Conservation (phyloP, 2,888 invertebrate genomes). For the Heliconius hortense region DNA sequence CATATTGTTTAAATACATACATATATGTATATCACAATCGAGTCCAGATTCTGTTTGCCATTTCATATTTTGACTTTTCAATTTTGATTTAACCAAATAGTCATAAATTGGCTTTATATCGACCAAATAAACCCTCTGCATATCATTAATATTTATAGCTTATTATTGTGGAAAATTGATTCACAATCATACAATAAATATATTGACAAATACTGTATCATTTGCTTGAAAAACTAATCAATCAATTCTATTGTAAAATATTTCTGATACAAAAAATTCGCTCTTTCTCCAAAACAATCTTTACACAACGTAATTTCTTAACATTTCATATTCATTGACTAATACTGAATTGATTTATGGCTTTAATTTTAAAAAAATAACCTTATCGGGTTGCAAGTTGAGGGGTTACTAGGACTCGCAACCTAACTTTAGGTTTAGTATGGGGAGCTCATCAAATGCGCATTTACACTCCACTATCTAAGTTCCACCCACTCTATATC, state of each 20-base stretch:
- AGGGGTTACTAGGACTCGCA: no score
- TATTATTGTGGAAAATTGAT: background rate
- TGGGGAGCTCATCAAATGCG: no score
- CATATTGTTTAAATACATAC: background rate
- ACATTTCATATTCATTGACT: background rate
- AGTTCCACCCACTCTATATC: no score
- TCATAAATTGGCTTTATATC: constrained; percentile 9
- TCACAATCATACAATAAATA: background rate
- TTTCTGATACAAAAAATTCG: background rate
- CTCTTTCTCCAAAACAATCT: background rate
- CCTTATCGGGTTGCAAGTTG: no score
- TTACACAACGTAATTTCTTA: background rate
- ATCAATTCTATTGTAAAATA: background rate
- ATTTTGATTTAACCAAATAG: constrained; percentile 18
- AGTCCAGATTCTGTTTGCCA: constrained; percentile 6
- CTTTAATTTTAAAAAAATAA: no score
- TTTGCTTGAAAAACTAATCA: background rate
- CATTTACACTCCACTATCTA: no score
- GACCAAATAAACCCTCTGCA: background rate
- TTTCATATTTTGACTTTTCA: constrained; percentile 19
- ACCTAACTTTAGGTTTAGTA: no score
- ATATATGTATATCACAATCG: background rate
- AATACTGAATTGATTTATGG: background rate
- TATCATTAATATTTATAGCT: constrained; percentile 20
- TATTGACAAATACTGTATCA: background rate